Base-by-base conservation (phyloP, 2,888 invertebrate species). In the Silvanus unidentatus region DNA sequence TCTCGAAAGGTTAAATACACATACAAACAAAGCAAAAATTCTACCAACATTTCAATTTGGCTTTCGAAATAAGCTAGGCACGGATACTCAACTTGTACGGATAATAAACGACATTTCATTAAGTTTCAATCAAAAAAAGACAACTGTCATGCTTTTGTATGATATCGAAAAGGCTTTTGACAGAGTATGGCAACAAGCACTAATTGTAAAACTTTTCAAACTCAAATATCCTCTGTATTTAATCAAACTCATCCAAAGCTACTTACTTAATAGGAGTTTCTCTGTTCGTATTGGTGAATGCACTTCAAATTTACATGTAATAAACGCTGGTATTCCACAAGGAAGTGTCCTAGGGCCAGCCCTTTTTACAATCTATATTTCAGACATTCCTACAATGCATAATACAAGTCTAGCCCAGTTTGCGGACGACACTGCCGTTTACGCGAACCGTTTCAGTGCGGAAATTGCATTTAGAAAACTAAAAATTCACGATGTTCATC, bases 311-410 rank as follows among this genome's bases (percentile, higher is more conserved):
- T 35, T 12, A 11, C 47, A 49, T 40, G 32, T 40, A 14, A 53
- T 63, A 29, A 39, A 15, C 9, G 60, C 62, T 2, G 63, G 63
- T 28, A 62, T 64, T 1, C 62, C 63, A 1, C 57, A 62, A 50
- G 56, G 54, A 14, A 30, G 37, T 28, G 40, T 54, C 2, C 43
- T 50, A 2, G 52, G 48, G 9, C 48, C 52, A 3, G 42, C 16
- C 13, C 39, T 50, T 2, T 54, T 53, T 29, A 47, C 40, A 9
- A n/a, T 45, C 6, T 52, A 27, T 29, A 43, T 49, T 14, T 44
- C 50, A 8, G 52, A 53, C 30, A 37, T 49, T 10, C 46, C 49
- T 6, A 11, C 36, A 29, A 40, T 38, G 10, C 14, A 16, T 1
- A 49, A 52, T 11, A 50, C 52, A 1, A 49, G 47, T n/a, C 40